These are phyloP conservation scores for Arctopsyche grandis DNA, from an alignment of 1,140 invertebrate genomes.

Conservation along the genomic window DNA sequence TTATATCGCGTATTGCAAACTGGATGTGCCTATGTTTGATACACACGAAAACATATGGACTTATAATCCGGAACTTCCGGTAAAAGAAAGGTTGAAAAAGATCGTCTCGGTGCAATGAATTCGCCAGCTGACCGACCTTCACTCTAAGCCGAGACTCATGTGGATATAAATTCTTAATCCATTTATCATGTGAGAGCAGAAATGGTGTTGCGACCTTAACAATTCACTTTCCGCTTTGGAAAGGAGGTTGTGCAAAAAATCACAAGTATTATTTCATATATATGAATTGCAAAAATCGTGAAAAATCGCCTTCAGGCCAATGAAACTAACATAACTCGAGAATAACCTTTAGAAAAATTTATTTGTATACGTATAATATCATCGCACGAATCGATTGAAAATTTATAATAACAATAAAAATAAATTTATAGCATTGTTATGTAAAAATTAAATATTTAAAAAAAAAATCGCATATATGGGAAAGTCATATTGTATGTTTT, in stretches of 20 bases:
- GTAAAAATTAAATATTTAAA: no score
- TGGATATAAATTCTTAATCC: slow-evolving; percentile 28
- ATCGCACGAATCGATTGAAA: no score
- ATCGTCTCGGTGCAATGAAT: slow-evolving; percentile 9
- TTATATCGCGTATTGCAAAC: no score
- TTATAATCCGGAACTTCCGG: slow-evolving; percentile 2
- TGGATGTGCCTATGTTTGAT: no score
- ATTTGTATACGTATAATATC: no score
- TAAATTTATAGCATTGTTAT: no score
- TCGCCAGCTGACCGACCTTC: slow-evolving; percentile 28
- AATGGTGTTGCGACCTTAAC: slow-evolving; percentile 31
- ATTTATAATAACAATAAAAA: no score
- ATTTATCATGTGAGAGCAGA: slow-evolving; percentile 32
- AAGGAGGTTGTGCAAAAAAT: slow-evolving; percentile 26
- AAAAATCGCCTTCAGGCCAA: slow-evolving; percentile 10
- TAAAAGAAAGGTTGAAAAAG: slow-evolving; percentile 18
- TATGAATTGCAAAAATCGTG: slow-evolving; percentile 9
- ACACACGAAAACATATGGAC: no score
- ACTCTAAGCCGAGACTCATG: slow-evolving; percentile 3
- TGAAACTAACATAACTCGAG: not conserved
- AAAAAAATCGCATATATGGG: no score
- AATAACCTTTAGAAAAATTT: no score
- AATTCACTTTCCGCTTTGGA: slow-evolving; percentile 38
- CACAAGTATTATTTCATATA: not conserved
- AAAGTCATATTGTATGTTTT: no score